Conservation (phyloP, 1,140 invertebrate species). For the Bombyx mori region ASM3026992v2 NC_085132.1:1908501-1909000, state of each 20-base stretch:
- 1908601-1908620: no score
- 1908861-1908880: constrained; percentile 94
- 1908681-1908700: constrained; percentile 12
- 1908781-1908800: constrained; percentile 84
- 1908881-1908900: constrained; percentile 91
- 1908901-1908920: constrained; percentile 99
- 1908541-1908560: no score
- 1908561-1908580: no score
- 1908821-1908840: constrained; percentile 92
- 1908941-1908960: constrained; percentile 81
- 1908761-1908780: constrained; percentile 92
- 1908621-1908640: no score
- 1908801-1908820: constrained; percentile 91
- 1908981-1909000: constrained; percentile 92
- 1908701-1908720: constrained; percentile 81
- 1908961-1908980: constrained; percentile 79
- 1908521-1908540: no score
- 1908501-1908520: no score
- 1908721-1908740: constrained; percentile 94
- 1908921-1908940: constrained; percentile 92
- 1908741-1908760: constrained; percentile 94
- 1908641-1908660: no score
- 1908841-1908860: constrained; percentile 97
- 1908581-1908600: no score
- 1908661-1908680: constrained; percentile 11